Evolutionary conservation across 2,113 vertebrate genomes (phyloP).

Genomic region (Seriola aureovittata): DNA sequence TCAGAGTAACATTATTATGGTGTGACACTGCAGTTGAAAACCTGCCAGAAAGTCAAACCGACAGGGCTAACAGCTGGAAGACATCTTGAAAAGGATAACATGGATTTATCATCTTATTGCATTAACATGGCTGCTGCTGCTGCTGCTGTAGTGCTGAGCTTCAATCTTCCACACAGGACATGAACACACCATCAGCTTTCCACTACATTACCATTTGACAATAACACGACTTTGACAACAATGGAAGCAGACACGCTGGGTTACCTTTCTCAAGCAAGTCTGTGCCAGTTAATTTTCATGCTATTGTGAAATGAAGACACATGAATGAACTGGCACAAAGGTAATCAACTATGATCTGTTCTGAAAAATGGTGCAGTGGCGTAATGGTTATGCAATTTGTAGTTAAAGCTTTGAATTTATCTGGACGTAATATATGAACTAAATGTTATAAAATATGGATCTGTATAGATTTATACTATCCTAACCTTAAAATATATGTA

Average conservation of each 20-base stretch:
- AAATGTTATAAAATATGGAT: not conserved
- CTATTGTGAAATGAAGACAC: not conserved
- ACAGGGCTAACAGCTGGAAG: conserved; percentile 3
- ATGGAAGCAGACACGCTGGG: not conserved
- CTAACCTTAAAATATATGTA: not conserved
- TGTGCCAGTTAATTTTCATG: not conserved
- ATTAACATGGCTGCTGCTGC: conserved; percentile 13
- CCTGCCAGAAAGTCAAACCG: not conserved
- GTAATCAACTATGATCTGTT: not conserved
- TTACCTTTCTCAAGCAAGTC: not conserved
- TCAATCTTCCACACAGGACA: not conserved
- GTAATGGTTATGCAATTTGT: too few species aligned
- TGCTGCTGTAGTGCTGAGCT: not conserved
- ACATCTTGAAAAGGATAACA: not conserved
- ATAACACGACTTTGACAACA: not conserved
- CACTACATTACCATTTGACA: not conserved
- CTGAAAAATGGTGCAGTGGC: not conserved
- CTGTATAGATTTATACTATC: not conserved
- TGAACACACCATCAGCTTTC: not conserved
- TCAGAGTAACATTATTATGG: not conserved
- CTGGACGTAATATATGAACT: not conserved
- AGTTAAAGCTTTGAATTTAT: not conserved
- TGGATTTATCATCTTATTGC: conserved; percentile 8
- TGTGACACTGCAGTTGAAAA: not conserved
- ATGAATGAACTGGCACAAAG: not conserved